Conservation (phyloP, 2,113 vertebrate species). For the Leucopsar rothschildi region DNA sequence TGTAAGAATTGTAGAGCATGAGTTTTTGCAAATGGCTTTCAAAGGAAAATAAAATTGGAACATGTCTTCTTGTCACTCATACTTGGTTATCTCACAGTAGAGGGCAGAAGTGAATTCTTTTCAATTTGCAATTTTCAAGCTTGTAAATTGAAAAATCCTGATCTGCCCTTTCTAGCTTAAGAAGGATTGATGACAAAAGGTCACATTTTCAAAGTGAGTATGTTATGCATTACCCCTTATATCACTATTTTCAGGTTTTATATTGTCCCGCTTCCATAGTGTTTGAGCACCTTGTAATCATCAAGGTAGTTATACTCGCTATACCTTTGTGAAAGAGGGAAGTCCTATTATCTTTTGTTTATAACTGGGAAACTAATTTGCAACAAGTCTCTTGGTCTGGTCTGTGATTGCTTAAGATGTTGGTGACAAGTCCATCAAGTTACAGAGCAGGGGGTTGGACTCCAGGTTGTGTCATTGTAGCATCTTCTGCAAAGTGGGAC, state of each 20-base stretch:
- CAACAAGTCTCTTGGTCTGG: not conserved
- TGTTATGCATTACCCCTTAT: not conserved
- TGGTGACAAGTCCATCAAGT: not conserved
- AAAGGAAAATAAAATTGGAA: not conserved
- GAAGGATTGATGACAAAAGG: not conserved
- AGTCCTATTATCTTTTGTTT: not conserved
- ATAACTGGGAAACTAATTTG: not conserved
- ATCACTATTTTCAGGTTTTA: not conserved
- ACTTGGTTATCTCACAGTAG: not conserved
- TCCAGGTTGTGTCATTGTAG: not conserved
- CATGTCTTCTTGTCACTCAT: not conserved
- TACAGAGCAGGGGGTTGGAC: not conserved
- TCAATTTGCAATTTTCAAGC: constrained; percentile 21
- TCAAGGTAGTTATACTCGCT: not conserved
- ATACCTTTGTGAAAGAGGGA: not conserved
- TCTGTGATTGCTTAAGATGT: not conserved
- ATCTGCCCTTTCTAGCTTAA: not conserved
- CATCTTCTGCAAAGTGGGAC: not conserved
- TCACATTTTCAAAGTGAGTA: not conserved
- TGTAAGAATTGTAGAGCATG: not conserved
- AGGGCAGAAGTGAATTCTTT: constrained; percentile 25
- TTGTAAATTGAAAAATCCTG: constrained; percentile 42
- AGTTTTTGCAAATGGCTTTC: constrained; percentile 2
- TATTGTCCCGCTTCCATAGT: not conserved
- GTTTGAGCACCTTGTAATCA: not conserved